Evolutionary conservation across 2,113 vertebrate species (phyloP), one percentile per base, ranked within the genome.

Genomic region (Rhipidura dahli): DNA sequence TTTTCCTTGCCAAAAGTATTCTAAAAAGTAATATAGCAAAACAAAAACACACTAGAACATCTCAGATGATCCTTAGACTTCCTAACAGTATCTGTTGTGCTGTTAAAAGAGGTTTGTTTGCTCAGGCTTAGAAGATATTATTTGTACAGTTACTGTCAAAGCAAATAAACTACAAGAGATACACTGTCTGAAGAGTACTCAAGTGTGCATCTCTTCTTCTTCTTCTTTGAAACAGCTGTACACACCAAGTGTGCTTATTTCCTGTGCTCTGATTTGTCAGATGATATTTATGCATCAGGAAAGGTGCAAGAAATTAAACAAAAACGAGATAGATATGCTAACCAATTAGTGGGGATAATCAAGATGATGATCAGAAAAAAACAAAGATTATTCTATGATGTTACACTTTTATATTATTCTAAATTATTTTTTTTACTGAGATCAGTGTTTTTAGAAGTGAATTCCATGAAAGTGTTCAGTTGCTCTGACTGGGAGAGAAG

Each of bases 91-190:
- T 83, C 51, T 81, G 42, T 79, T 90, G 23, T 81, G 28, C 39
- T 63, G 56, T 44, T 82, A 45, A 72, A 77, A 79, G 30, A 75
- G 39, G 18, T 85, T 86, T 90, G 37, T 87, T 95, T 94, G 40
- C 56, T 72, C 61, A 79, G 77, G 53, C 39, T 92, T 89, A 50
- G 59, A 88, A 70, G 68, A 68, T 37, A 77, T 79, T 94, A 79
- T 89, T 96, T 95, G 37, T 73, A 69, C 56, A 84, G 68, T 18
- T 90, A 63, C 90, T 91, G 92, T 88, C 89, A 96, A 94, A 95
- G 28, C 65, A 91, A 86, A 88, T 90, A 95, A 90, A 17, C 42
- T 75, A 35, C 66, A 88, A 84, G 68, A 96, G 89, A 94, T 84
- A 42, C 10, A 70, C 31, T 90, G 37, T 82, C 79, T 93, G 85